These are phyloP conservation scores for Nebria ingens DNA, from an alignment of 1,140 invertebrate genomes.

Conservation along the genomic window DNA sequence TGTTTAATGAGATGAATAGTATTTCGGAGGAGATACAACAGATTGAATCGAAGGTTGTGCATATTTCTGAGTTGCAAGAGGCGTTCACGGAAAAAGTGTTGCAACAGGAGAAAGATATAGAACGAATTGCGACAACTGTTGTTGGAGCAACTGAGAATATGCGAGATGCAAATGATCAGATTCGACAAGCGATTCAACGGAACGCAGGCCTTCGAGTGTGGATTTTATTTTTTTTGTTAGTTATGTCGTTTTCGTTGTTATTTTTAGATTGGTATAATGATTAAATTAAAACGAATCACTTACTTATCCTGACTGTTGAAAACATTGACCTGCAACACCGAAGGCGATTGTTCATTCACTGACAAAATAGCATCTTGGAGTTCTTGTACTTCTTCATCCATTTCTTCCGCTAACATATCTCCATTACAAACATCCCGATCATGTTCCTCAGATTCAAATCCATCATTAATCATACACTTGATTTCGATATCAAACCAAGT, in stretches of 20 bases:
- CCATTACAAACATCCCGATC: background rate
- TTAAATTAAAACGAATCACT: constrained; percentile 38
- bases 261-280: constrained; percentile 99
- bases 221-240: constrained; percentile 89
- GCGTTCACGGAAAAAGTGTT: constrained; percentile 95
- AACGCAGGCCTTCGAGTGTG: constrained; percentile 90
- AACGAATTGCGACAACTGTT: constrained; percentile 75
- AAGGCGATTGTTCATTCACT: background rate
- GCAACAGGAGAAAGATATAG: constrained; percentile 88
- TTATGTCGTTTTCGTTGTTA: constrained; percentile 90
- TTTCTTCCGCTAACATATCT: background rate
- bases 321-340: background rate
- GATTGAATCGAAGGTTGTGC: constrained; percentile 86
- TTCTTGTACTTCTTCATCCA: background rate
- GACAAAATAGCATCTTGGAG: constrained; percentile 1
- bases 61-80: constrained; percentile 93
- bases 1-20: constrained; percentile 78
- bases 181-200: constrained; percentile 89
- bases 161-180: constrained; percentile 92
- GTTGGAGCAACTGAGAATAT: constrained; percentile 91
- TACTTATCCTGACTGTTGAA: background rate
- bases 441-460: background rate
- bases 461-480: background rate
- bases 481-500: constrained; percentile 5
- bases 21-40: constrained; percentile 62